Evolutionary conservation across 1,140 invertebrate species (phyloP), one percentile per base, ranked within the genome.

Genomic region (Acromyrmex heyeri): DNA sequence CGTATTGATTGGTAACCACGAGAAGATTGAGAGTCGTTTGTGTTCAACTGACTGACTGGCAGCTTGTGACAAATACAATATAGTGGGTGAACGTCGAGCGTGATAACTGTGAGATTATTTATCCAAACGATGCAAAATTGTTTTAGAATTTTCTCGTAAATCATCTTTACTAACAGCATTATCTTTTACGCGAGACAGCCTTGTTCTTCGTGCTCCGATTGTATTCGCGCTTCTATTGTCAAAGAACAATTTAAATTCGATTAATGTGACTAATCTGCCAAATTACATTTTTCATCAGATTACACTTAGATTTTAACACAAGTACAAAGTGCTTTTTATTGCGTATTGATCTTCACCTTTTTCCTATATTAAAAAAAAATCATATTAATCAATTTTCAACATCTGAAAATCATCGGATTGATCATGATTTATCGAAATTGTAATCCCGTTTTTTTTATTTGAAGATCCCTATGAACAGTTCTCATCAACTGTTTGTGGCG

Each of bases 81-180:
- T 18, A 72, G 27, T 27, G 53, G 16, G 0, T 27, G 53, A 59
- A 44, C 27, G 24, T 27, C 7, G 48, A 53, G 44, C 21, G 27
- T 30, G 48, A 81, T 69, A 69, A 70, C 21, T 57, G 78, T 65
- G 34, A 82, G 18, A 73, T 82, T 61, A 59, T 82, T 72, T 67
- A 82, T 8, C 21, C 14, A 18, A 55, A 70, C 18, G 18, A 57
- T 18, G 77, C 12, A 30, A 27, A 57, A 72, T 82, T 18, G 3
- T 16, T 44, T 18, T 44, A 7, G 16, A 21, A 72, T 18, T 30
- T 24, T 82, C 53, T 48, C 53, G n/a, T 0, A 8, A 48, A 57
- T 44, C 38, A 44, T 44, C 8, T 44, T 44, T 44, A 44, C 1
- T 44, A 44, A 44, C 8, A 44, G 38, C 38, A 44, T 65, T 48